Conservation (phyloP, 2,797 vertebrate genomes). For the Philypnodon macrostomus region DNA sequence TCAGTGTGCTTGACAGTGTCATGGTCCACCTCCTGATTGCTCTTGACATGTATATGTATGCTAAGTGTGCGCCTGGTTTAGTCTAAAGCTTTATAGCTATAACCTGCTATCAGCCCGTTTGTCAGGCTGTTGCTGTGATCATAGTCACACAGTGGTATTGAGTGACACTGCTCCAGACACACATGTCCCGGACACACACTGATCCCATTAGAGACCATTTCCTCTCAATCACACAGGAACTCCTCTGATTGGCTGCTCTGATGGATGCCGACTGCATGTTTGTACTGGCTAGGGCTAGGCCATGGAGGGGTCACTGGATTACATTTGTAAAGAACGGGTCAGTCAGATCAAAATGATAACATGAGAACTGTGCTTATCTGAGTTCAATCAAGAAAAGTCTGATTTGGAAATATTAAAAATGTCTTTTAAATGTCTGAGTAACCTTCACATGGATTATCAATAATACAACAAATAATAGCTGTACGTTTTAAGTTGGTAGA, state of each 20-base stretch:
- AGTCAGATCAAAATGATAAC: slow-evolving; percentile 16
- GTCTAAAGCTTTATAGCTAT: slow-evolving; percentile 38
- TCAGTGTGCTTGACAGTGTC: slow-evolving; percentile 23
- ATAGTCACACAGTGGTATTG: slow-evolving; percentile 52
- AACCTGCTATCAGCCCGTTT: slow-evolving; percentile 47
- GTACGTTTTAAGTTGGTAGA: background rate
- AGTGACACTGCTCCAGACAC: slow-evolving; percentile 58
- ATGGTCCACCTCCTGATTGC: slow-evolving; percentile 39
- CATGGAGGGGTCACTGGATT: slow-evolving; percentile 41
- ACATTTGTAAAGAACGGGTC: slow-evolving; percentile 29
- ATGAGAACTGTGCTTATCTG: slow-evolving; percentile 16
- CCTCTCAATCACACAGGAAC: slow-evolving; percentile 61
- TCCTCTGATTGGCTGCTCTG: slow-evolving; percentile 67
- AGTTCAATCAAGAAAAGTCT: slow-evolving; percentile 3
- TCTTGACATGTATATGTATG: slow-evolving; percentile 37
- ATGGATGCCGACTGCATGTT: slow-evolving; percentile 57
- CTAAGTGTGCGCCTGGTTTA: slow-evolving; percentile 28
- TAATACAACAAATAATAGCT: background rate
- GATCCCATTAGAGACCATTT: slow-evolving; percentile 74
- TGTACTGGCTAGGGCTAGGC: slow-evolving; percentile 37
- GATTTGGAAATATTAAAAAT: background rate
- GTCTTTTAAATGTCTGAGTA: background rate
- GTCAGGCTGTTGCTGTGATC: slow-evolving; percentile 47
- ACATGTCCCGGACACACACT: slow-evolving; percentile 64
- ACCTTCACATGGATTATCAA: background rate